Conservation (phyloP, 1,140 invertebrate genomes). For the Drosophila sulfurigaster region DNA sequence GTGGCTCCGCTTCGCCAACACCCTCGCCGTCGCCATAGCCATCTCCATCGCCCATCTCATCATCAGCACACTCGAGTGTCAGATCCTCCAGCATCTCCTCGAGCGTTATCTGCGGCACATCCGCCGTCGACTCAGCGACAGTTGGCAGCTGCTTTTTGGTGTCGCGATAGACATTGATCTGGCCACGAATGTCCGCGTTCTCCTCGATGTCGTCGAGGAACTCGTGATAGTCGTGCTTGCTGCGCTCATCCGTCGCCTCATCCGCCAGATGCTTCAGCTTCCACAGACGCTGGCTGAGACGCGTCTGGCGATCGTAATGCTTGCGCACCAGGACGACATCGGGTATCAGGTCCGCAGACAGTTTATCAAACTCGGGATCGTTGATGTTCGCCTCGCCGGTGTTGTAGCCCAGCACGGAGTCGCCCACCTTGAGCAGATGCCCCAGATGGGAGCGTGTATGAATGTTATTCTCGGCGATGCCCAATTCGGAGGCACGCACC, state of each 20-base stretch:
- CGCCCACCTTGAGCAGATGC: slow-evolving; percentile 96
- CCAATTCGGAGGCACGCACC: slow-evolving; percentile 94
- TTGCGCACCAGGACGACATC: slow-evolving; percentile 98
- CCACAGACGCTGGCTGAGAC: slow-evolving; percentile 94
- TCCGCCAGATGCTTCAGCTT: slow-evolving; percentile 94
- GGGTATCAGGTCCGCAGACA: slow-evolving; percentile 90
- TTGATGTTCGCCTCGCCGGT: slow-evolving; percentile 96
- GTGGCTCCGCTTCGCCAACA: slow-evolving; percentile 31
- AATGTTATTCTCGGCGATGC: slow-evolving; percentile 92
- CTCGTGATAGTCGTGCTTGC: slow-evolving; percentile 93
- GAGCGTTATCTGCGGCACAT: slow-evolving; percentile 93
- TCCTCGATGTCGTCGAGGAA: slow-evolving; percentile 99
- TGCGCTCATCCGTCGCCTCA: slow-evolving; percentile 89
- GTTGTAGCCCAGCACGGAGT: slow-evolving; percentile 97
- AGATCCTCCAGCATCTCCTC: slow-evolving; percentile 99
- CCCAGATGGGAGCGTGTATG: slow-evolving; percentile 97
- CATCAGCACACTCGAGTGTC: slow-evolving; percentile 89
- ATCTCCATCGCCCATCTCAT: slow-evolving; percentile 88
- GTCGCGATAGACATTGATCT: slow-evolving; percentile 97
- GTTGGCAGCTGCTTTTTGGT: slow-evolving; percentile 89
- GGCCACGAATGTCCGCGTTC: slow-evolving; percentile 93
- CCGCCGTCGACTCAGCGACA: slow-evolving; percentile 87
- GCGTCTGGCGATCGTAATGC: slow-evolving; percentile 90
- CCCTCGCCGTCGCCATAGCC: not conserved
- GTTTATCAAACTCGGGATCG: slow-evolving; percentile 93